These are phyloP conservation scores for Temnothorax unifasciatus DNA, from an alignment of 2,888 invertebrate genomes.

Conservation along the genomic window DNA sequence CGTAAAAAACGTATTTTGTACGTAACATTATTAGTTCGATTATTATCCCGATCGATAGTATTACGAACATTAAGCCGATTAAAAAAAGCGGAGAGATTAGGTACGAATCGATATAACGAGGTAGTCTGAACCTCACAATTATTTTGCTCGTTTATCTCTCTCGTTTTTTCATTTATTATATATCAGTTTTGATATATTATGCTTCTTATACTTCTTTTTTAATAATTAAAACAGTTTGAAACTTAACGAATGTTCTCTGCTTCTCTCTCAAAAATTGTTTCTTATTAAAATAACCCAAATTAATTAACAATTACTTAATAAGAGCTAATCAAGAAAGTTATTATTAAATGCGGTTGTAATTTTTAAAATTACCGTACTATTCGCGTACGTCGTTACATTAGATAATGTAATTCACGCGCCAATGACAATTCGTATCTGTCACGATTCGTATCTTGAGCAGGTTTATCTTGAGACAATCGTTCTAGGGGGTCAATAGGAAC, in stretches of 20 bases:
- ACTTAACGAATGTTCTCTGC: not conserved
- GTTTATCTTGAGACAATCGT: slow-evolving; percentile 69
- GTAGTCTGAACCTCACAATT: not conserved
- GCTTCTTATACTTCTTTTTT: not conserved
- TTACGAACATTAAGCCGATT: slow-evolving; percentile 23
- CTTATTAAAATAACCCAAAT: not conserved
- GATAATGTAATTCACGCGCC: not conserved
- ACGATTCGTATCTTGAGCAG: slow-evolving; percentile 54
- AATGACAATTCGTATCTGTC: slow-evolving; percentile 33
- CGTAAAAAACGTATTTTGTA: not conserved
- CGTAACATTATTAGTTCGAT: not conserved
- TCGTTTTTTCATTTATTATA: not conserved
- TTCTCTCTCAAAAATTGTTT: not conserved
- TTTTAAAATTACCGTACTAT: not conserved
- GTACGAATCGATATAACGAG: slow-evolving; percentile 11
- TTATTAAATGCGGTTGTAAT: not conserved
- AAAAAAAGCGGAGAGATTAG: not conserved
- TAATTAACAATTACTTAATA: slow-evolving; percentile 5
- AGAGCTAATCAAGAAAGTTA: not conserved
- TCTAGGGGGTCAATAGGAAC: slow-evolving; percentile 67
- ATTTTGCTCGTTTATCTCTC: not conserved
- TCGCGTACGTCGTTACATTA: not conserved
- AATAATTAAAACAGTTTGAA: not conserved
- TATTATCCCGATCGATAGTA: slow-evolving; percentile 16
- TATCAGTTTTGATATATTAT: not conserved